Evolutionary conservation across 2,113 vertebrate species (phyloP), one percentile per base, ranked within the genome.

Genomic region (Chamaetylas fuelleborni): DNA sequence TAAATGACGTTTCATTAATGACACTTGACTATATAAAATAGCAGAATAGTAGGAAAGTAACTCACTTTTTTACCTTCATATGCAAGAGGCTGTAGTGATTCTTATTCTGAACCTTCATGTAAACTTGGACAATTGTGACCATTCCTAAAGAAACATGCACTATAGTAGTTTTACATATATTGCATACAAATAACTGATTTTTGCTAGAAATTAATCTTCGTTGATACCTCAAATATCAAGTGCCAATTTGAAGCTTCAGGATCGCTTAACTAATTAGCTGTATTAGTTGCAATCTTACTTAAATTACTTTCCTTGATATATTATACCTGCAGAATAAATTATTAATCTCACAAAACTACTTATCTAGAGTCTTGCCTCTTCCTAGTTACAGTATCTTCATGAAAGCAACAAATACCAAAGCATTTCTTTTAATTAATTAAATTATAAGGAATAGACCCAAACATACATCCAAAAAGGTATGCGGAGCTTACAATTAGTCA

Each of bases 401-500:
- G 34, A 95, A 92, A 88, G 61, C 31, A 93, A 80, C 86, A 73
- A 72, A 91, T 66, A 79, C 7, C 36, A 79, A 24, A 48, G 70
- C 83, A 85, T 65, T 95, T 96, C 31, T 48, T 79, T 81, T 91
- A 92, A 93, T 90, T 60, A 86, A 90, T 96, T 88, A 94, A 78
- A 88, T 88, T 4, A 58, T 90, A 97, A 97, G 36, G 8, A 48
- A 80, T 62, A 95, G 90, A 96, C 14, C 56, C 51, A 91, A 98
- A 89, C 85, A 99, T 99, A 98, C 98, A 98, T 82, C 99, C 98
- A 97, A 98, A 97, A 97, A 98, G 97, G 97, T 98, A 98, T 81
- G 96, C 98, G 91, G 97, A 98, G 96, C 92, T 99, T 95, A 98
- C 98, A 97, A 98, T 99, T 97, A 98, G 95, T 90, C 98, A 99